Evolutionary conservation across 2,113 vertebrate species (phyloP).

Genomic region (Dryoscopus gambensis): DNA sequence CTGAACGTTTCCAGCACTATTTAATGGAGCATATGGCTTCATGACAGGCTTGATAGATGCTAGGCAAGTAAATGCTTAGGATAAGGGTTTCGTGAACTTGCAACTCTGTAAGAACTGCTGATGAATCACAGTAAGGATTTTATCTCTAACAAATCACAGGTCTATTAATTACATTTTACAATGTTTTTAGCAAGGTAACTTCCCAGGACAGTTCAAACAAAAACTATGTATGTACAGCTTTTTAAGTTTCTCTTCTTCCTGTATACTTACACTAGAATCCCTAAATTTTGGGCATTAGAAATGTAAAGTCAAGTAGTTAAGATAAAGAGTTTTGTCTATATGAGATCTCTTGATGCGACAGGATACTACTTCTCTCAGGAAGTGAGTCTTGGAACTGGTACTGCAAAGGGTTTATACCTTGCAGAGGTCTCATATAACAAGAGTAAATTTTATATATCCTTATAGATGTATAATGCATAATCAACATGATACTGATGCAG

Average conservation of each 20-base stretch:
- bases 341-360: not conserved
- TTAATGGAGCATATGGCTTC: not conserved
- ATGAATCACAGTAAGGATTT: not conserved
- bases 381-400: not conserved
- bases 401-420: not conserved
- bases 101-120: not conserved
- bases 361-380: not conserved
- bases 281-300: not conserved
- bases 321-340: not conserved
- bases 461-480: not conserved
- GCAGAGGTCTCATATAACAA: not conserved
- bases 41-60: not conserved
- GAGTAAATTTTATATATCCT: not conserved
- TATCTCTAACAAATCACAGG: not conserved
- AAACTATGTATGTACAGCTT: not conserved
- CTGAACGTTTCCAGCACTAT: not conserved
- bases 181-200: not conserved
- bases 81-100: not conserved
- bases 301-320: not conserved
- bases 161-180: not conserved
- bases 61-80: not conserved
- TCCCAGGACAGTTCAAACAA: not conserved
- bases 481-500: not conserved
- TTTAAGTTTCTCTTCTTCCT: not conserved
- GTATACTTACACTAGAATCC: not conserved